Conservation (phyloP, 2,113 vertebrate genomes). For the Etheostoma spectabile region DNA sequence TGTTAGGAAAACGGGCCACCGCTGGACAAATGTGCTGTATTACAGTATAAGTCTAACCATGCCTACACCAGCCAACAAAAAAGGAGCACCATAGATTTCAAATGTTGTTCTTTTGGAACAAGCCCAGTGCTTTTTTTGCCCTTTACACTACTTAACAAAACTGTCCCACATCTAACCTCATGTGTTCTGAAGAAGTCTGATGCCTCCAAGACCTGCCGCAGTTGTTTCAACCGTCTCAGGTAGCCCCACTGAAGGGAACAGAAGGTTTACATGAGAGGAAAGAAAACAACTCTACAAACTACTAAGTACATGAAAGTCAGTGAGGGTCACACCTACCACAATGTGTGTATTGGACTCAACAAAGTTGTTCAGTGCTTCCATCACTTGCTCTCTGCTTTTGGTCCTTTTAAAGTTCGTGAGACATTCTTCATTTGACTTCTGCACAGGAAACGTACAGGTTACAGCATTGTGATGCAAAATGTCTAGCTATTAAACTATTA, state of each 20-base stretch:
- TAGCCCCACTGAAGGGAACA: conserved; percentile 82
- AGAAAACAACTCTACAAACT: not conserved
- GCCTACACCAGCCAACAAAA: not conserved
- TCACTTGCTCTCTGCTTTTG: conserved; percentile 85
- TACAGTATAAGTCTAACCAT: not conserved
- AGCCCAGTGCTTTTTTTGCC: not conserved
- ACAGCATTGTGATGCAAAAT: not conserved
- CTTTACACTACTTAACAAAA: not conserved
- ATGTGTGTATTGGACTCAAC: conserved; percentile 82
- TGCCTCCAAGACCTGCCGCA: conserved; percentile 83
- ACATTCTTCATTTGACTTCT: conserved; percentile 88
- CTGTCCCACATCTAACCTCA: conserved; percentile 79
- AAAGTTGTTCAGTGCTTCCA: conserved; percentile 84
- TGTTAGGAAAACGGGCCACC: not conserved
- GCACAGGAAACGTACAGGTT: conserved; percentile 13
- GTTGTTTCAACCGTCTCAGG: conserved; percentile 81
- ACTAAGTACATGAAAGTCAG: not conserved
- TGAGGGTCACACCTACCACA: conserved; percentile 79
- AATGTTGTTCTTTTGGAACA: not conserved
- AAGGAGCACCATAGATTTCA: not conserved
- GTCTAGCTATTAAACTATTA: not conserved
- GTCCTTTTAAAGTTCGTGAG: conserved; percentile 92
- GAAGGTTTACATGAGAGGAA: not conserved
- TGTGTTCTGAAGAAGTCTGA: conserved; percentile 89
- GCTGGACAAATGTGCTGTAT: not conserved